A percentile compares a stretch with the other conserved stretches of the same genome.
These are phyloP conservation scores for Drosophila equinoxialis DNA, from an alignment of 1,140 invertebrate genomes.

Conservation along the genomic window DNA sequence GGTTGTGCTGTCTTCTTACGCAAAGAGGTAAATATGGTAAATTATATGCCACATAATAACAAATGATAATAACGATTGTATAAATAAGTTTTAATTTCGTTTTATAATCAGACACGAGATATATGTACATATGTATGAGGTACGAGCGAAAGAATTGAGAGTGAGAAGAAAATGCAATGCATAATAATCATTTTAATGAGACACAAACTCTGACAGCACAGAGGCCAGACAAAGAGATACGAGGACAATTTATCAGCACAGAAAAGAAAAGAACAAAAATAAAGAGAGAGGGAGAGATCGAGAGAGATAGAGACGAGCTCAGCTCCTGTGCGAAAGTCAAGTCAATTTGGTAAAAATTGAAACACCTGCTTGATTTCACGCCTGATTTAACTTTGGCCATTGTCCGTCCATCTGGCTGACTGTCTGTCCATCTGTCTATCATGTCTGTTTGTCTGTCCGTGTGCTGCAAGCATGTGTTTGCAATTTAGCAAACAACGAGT, in stretches of 20 bases:
- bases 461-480: slow-evolving; percentile 71
- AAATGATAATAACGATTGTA: slow-evolving; percentile 47
- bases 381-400: slow-evolving; percentile 78
- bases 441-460: slow-evolving; percentile 45
- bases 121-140: not conserved
- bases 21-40: slow-evolving; percentile 67
- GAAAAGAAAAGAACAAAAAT: not conserved
- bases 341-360: slow-evolving; percentile 81
- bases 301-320: not conserved
- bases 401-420: slow-evolving; percentile 50
- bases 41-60: slow-evolving; percentile 53
- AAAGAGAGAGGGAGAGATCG: not conserved
- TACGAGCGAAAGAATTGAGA: not conserved
- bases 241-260: slow-evolving; percentile 55
- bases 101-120: slow-evolving; percentile 61
- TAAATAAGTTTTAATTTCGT: slow-evolving; percentile 77
- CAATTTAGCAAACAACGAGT: slow-evolving; percentile 73
- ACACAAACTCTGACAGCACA: slow-evolving; percentile 60
- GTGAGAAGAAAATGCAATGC: slow-evolving; percentile 54
- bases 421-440: slow-evolving; percentile 46
- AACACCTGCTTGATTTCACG: slow-evolving; percentile 80
- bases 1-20: slow-evolving; percentile 24
- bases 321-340: slow-evolving; percentile 40
- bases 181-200: slow-evolving; percentile 78
- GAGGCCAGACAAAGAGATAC: slow-evolving; percentile 14